phyloP scores from a whole-genome alignment of 2,113 vertebrate species.

The Carassius carassius region DNA sequence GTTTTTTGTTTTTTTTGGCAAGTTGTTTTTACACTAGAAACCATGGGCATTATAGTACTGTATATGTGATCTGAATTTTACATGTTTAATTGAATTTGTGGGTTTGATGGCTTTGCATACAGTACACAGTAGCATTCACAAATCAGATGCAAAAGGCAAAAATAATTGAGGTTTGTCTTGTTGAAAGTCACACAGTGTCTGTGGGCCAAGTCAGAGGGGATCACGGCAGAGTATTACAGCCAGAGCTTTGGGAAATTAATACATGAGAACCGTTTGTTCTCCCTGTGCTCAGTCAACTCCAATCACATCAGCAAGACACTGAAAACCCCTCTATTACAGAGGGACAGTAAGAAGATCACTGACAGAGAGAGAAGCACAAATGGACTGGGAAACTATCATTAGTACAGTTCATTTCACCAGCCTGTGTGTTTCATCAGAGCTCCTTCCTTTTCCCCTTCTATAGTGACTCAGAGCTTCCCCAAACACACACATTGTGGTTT shows the following conservation, averaged over 20 bases:
- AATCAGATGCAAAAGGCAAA: conserved; percentile 27
- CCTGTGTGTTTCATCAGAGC: conserved; percentile 32
- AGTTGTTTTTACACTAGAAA: not conserved
- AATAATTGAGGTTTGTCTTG: not conserved
- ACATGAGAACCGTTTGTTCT: conserved; percentile 42
- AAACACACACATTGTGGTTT: not conserved
- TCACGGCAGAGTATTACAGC: conserved; percentile 33
- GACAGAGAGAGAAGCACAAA: not conserved
- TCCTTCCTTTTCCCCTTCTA: conserved; percentile 50
- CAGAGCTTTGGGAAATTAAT: conserved; percentile 41
- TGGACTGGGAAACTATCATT: not conserved
- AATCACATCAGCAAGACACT: conserved; percentile 41
- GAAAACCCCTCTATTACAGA: conserved; percentile 38
- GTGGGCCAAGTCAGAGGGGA: conserved; percentile 14
- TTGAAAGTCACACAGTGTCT: not conserved
- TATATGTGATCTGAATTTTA: conserved; percentile 17
- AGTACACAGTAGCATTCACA: not conserved
- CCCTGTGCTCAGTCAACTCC: conserved; percentile 34
- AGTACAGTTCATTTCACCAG: conserved; percentile 27
- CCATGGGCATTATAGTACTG: too few species aligned
- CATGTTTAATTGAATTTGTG: conserved; percentile 14
- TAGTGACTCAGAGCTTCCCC: conserved; percentile 40
- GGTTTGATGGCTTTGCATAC: conserved; percentile 19
- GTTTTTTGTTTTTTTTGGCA: too few species aligned
- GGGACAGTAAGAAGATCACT: conserved; percentile 20